phyloP scores from a whole-genome alignment of 2,113 vertebrate species.

The Pachyramphus minor region DNA sequence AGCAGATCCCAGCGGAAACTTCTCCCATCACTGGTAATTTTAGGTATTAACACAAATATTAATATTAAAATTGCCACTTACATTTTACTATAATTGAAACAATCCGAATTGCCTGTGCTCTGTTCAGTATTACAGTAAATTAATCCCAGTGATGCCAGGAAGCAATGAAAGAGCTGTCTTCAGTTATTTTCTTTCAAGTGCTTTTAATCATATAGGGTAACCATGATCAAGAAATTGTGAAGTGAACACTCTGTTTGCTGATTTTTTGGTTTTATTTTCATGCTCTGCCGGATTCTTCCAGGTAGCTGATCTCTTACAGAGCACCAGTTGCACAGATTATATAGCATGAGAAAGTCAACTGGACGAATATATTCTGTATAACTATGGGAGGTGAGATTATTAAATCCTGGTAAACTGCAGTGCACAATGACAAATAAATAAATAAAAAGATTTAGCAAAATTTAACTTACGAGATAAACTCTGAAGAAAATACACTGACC shows the following conservation, averaged over 20 bases:
- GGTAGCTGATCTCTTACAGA: neutral
- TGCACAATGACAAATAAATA: neutral
- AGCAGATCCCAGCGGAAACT: neutral
- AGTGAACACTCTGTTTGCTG: neutral
- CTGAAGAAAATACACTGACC: conserved; percentile 73
- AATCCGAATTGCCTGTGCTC: neutral
- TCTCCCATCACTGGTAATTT: neutral
- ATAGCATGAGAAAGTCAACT: neutral
- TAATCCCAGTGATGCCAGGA: neutral
- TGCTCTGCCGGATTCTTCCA: neutral
- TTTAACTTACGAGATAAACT: neutral
- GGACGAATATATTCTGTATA: neutral
- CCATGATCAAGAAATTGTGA: neutral
- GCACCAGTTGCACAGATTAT: neutral
- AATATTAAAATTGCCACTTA: neutral
- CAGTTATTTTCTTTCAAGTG: neutral
- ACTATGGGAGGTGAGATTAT: neutral
- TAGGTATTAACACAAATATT: neutral
- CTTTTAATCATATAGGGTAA: neutral
- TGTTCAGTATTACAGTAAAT: neutral
- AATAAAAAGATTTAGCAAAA: neutral
- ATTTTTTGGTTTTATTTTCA: neutral
- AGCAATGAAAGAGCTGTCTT: neutral
- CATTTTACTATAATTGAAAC: neutral
- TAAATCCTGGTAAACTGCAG: neutral